Evolutionary conservation across 2,888 invertebrate genomes (phyloP).

Genomic region (Entomobrya multifasciata): DNA sequence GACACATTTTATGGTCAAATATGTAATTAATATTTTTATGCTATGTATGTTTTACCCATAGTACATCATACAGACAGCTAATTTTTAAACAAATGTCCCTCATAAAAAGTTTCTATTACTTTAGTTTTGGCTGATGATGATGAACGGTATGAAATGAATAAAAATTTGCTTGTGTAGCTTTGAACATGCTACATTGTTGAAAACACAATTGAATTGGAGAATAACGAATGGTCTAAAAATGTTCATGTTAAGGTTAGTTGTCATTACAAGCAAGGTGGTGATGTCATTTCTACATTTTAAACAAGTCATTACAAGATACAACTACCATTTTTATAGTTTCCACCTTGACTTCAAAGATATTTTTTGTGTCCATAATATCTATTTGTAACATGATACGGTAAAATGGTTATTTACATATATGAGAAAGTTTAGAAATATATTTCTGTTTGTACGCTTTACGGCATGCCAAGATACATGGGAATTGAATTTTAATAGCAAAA

Average conservation of each 20-base stretch:
- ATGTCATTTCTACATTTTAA: constrained; percentile 37
- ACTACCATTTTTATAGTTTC: constrained; percentile 23
- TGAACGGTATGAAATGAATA: not conserved
- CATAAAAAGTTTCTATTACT: not conserved
- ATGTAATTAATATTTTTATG: not conserved
- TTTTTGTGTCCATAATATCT: not conserved
- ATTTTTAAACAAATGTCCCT: constrained; percentile 19
- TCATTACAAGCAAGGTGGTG: not conserved
- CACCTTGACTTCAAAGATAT: not conserved
- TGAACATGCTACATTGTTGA: constrained; percentile 2
- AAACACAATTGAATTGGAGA: not conserved
- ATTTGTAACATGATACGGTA: constrained; percentile 5
- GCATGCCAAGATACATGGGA: not conserved
- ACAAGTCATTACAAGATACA: not conserved
- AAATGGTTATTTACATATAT: not conserved
- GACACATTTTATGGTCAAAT: constrained; percentile 1
- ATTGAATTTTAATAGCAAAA: not conserved
- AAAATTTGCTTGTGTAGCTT: not conserved
- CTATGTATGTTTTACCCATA: not conserved
- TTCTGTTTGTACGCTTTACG: no score
- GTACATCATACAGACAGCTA: constrained; percentile 9
- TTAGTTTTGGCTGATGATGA: not conserved
- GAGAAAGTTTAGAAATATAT: not conserved
- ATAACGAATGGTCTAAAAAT: not conserved
- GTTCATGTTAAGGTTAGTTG: not conserved